A percentile compares a stretch with the other conserved stretches of the same genome.
Evolutionary conservation across 2,113 vertebrate species (phyloP).

Genomic region (Misgurnus mizolepis): DNA sequence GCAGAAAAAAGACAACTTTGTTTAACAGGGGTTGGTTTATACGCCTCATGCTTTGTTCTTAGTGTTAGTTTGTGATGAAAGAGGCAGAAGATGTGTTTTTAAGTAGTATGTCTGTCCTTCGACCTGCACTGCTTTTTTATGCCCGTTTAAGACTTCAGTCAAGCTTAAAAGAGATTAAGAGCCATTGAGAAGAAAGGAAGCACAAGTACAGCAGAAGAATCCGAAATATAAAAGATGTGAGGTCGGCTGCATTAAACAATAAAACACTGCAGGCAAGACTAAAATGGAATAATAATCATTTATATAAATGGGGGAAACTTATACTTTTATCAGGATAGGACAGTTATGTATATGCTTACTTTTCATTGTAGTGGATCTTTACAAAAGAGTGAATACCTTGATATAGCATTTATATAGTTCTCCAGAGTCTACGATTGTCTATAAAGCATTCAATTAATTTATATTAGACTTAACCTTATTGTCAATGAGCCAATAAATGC

Average conservation of each 20-base stretch:
- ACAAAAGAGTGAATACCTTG: no score
- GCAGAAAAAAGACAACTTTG: conserved; percentile 48
- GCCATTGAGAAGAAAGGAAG: conserved; percentile 19
- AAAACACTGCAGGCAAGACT: neutral
- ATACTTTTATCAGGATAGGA: neutral
- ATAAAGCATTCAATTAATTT: no score
- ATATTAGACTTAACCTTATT: no score
- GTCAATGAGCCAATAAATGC: no score
- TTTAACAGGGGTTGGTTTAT: conserved; percentile 58
- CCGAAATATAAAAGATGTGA: conserved; percentile 12
- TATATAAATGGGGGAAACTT: neutral
- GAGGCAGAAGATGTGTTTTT: conserved; percentile 51
- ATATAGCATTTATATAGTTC: no score
- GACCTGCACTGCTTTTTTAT: conserved; percentile 47
- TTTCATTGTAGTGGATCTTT: no score
- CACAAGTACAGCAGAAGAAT: neutral
- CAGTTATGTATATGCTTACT: no score
- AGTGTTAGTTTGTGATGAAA: conserved; percentile 57
- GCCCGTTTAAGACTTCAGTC: conserved; percentile 43
- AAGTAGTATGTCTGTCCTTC: conserved; percentile 34
- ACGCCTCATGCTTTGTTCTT: conserved; percentile 47
- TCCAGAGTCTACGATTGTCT: no score
- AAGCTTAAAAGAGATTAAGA: conserved; percentile 36
- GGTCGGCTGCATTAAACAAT: neutral
- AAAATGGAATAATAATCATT: neutral